Base-by-base conservation (phyloP, 2,113 vertebrate species). In the Ploceus nigricollis region DNA sequence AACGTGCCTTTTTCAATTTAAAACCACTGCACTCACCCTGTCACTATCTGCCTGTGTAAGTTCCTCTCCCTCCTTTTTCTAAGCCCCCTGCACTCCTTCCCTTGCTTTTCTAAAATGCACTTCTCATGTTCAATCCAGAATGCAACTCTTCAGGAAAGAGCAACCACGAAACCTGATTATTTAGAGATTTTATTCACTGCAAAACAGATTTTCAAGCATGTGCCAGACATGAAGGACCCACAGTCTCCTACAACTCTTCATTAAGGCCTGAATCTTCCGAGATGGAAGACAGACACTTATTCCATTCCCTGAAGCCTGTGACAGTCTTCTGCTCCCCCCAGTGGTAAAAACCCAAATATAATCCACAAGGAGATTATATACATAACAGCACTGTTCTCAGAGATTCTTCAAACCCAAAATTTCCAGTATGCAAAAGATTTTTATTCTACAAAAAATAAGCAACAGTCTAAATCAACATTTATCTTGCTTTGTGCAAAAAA, bases 291-390 rank as follows among this genome's bases (percentile, higher is more conserved):
- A 81, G 30, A 80, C 1, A 4, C 19, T 42, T 31, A 35, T 2
- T 31, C 28, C 42, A 31, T 3, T 22, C 53, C 37, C 53, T 69
- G 13, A 76, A 76, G 28, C 40, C 44, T 70, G 44, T 39, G 54
- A 89, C 27, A 92, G 85, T 61, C 93, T 45, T 95, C 82, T 95
- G 90, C 95, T 95, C 95, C 97, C 95, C 17, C 96, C 89, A 93
- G 94, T 84, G 97, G 96, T 68, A 89, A 91, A 71, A 90, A 0
- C 22, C 35, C 64, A 61, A 82, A 72, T 23, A 12, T 3, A 88
- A 80, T 11, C 39, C 76, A 87, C 17, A 13, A 61, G 44, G 14
- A 81, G 23, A n/a, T n/a, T n/a, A n/a, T n/a, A n/a, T n/a, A n/a
- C 18, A 27, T 6, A 40, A 47, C 2, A 69, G 9, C 31, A 50